Evolutionary conservation across 2,888 invertebrate genomes (phyloP).

Genomic region (Polydrusus tereticollis): DNA sequence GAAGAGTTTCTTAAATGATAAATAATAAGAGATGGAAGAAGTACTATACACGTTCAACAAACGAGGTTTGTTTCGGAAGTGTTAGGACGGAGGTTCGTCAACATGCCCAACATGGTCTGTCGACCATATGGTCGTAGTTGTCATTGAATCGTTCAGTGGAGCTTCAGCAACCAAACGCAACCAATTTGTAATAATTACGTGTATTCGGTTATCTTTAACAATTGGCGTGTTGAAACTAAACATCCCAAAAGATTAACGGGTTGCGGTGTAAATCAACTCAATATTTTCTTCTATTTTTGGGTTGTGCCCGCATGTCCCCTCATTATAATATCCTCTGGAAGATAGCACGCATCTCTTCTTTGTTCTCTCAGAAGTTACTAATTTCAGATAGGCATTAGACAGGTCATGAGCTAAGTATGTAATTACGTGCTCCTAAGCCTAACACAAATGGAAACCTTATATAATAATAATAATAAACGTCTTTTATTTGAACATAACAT

Average conservation of each 20-base stretch:
- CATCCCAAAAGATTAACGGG: neutral
- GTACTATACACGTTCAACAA: conserved; percentile 2
- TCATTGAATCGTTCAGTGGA: neutral
- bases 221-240: too few relatives aligned
- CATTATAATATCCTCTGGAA: conserved; percentile 24
- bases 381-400: conserved; percentile 3
- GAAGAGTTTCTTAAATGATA: conserved; percentile 24
- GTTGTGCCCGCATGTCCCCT: conserved; percentile 1
- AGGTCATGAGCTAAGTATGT: neutral
- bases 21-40: conserved; percentile 28
- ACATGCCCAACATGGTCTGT: neutral
- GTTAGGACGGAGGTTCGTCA: neutral
- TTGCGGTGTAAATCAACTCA: neutral
- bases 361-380: conserved; percentile 11
- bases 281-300: neutral
- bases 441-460: too few relatives aligned
- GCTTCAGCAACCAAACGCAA: too few relatives aligned
- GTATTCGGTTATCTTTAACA: too few relatives aligned
- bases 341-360: neutral
- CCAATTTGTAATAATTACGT: too few relatives aligned
- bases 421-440: too few relatives aligned
- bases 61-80: conserved; percentile 19
- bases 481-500: too few relatives aligned
- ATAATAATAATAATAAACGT: neutral
- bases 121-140: neutral